A percentile compares a stretch with the other conserved stretches of the same genome.
phyloP scores from a whole-genome alignment of 2,797 vertebrate species.

The Sternotherus odoratus region DNA sequence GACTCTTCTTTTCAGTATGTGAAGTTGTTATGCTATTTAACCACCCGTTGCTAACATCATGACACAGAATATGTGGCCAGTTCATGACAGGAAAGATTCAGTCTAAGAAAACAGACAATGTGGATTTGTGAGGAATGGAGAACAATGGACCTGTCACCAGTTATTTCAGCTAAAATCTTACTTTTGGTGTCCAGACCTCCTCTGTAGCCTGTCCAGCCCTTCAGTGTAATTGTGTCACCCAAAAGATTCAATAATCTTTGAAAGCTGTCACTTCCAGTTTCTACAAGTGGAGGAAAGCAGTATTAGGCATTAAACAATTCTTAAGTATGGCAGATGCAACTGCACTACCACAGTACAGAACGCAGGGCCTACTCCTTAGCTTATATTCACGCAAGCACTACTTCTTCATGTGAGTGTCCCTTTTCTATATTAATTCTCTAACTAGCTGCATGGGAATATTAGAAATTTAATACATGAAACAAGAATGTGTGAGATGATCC shows the following conservation, averaged over 20 bases:
- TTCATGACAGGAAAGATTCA: background rate
- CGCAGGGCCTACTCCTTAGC: background rate
- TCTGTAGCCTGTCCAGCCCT: slow-evolving; percentile 97
- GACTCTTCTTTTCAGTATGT: background rate
- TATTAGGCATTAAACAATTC: background rate
- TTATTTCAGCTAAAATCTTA: slow-evolving; percentile 76
- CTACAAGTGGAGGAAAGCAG: slow-evolving; percentile 76
- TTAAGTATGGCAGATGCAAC: fast-evolving
- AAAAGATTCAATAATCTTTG: slow-evolving; percentile 93
- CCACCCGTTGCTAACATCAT: background rate
- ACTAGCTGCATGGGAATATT: background rate
- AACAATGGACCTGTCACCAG: background rate
- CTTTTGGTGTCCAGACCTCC: slow-evolving; percentile 98
- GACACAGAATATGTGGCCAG: background rate
- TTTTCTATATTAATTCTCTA: background rate
- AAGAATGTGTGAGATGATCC: background rate
- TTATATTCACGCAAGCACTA: background rate
- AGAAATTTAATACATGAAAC: background rate
- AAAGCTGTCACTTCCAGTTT: slow-evolving; percentile 94
- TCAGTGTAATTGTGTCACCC: slow-evolving; percentile 92
- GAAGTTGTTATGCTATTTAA: background rate
- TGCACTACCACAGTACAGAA: background rate
- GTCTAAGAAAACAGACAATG: background rate
- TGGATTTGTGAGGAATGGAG: background rate
- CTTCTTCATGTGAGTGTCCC: background rate